phyloP scores from a whole-genome alignment of 92 coral and sea anemone species.

The Parazoanthus swiftii region DNA sequence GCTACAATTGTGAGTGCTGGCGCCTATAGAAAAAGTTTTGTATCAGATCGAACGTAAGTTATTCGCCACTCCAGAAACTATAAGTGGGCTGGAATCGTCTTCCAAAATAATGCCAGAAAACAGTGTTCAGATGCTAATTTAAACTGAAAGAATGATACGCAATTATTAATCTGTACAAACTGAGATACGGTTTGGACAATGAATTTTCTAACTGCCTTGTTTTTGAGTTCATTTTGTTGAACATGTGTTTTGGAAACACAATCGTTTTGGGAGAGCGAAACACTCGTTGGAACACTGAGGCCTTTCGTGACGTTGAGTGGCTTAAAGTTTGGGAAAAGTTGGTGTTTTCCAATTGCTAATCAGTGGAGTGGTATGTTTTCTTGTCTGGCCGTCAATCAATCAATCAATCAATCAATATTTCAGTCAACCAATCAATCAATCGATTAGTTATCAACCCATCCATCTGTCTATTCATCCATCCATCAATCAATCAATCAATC shows the following conservation, averaged over 20 bases:
- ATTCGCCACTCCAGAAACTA: neutral
- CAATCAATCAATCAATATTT: neutral
- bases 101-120: neutral
- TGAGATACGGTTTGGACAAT: too few relatives aligned
- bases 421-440: neutral
- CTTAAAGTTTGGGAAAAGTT: too few relatives aligned
- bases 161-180: too few relatives aligned
- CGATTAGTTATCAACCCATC: neutral
- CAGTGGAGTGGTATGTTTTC: neutral
- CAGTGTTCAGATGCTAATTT: neutral
- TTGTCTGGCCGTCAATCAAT: neutral
- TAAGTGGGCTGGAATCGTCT: too few relatives aligned
- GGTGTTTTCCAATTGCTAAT: too few relatives aligned
- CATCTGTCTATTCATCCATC: neutral
- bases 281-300: too few relatives aligned
- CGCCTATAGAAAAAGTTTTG: slow-evolving; percentile 15
- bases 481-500: neutral
- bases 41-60: neutral
- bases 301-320: too few relatives aligned
- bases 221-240: too few relatives aligned
- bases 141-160: too few relatives aligned
- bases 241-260: too few relatives aligned
- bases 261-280: too few relatives aligned
- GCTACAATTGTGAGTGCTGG: slow-evolving; percentile 11
- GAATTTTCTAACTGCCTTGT: too few relatives aligned